These are phyloP conservation scores for Onychostoma macrolepis DNA, from an alignment of 2,113 vertebrate genomes.

Conservation along the genomic window DNA sequence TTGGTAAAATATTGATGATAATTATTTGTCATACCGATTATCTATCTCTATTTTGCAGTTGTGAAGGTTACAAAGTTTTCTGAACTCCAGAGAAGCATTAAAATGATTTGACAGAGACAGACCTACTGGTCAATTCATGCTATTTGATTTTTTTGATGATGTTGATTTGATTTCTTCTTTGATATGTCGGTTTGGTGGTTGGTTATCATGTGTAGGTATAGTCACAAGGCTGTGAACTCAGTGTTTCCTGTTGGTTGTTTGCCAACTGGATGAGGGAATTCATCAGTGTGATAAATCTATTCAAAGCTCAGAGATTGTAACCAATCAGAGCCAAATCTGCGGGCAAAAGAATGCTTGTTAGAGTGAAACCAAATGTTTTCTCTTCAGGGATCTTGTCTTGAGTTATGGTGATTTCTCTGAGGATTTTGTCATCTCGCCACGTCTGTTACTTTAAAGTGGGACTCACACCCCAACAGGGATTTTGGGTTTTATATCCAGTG, in stretches of 20 bases:
- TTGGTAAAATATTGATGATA: not conserved
- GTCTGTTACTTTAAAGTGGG: conserved; percentile 57
- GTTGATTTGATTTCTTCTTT: not conserved
- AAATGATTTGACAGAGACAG: not conserved
- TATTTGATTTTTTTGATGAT: not conserved
- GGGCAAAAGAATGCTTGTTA: conserved; percentile 22
- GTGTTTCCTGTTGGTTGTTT: not conserved
- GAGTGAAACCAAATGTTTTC: not conserved
- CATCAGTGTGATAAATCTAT: not conserved
- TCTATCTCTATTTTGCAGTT: not conserved
- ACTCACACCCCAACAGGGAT: conserved; percentile 52
- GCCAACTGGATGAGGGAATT: not conserved
- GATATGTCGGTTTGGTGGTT: not conserved
- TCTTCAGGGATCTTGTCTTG: not conserved
- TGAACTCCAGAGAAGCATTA: not conserved
- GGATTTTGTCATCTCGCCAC: conserved; percentile 50
- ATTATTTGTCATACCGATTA: not conserved
- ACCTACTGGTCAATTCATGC: not conserved
- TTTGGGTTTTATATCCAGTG: conserved; percentile 38
- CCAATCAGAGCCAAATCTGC: not conserved
- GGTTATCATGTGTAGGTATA: not conserved
- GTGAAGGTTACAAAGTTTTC: not conserved
- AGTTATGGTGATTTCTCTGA: conserved; percentile 12
- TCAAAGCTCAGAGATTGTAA: conserved; percentile 16
- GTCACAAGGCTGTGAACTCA: not conserved